Evolutionary conservation across 2,113 vertebrate genomes (phyloP), one percentile per base, ranked within the genome.

Genomic region (Crotalus viridis): DNA sequence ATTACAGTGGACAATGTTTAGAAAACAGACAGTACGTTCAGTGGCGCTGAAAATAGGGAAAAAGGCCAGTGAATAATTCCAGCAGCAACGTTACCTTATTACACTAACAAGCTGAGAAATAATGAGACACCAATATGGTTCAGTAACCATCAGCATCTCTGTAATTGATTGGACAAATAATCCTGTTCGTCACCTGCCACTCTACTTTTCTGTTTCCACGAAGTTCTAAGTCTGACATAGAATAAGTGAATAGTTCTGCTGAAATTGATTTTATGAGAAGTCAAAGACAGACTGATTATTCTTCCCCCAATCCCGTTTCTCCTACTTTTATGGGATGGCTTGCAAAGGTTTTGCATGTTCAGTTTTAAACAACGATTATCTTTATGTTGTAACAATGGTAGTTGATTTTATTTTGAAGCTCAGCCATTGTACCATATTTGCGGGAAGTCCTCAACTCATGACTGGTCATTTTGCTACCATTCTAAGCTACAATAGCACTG

Each of bases 1-100:
- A 56, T 92, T 92, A 48, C 52, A 64, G 85, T 0, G 69, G 81
- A 51, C 89, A 88, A 59, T 88, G 48, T 0, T 93, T 93, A 69
- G 4, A 93, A 92, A 91, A 46, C 88, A 92, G 69, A 26, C 28
- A 43, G 89, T 87, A 61, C 90, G 61, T 93, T 93, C 92, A 90
- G 88, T 69, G 64, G 43, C 7, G 39, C 87, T n/a, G 86, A 56
- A 51, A 21, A 46, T 4, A 52, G 8, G 28, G 54, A 4, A 51
- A 21, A 52, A 28, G 10, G 13, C 22, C 89, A 85, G 19, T 22
- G 64, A 33, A 87, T 94, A 95, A 88, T 24, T 92, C 54, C 26
- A 48, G 61, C 46, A 87, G 13, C 81, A 93, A 88, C 54, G 89
- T 19, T 52, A 74, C 74, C 89, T 61, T 24, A 51, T 88, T 64